Evolutionary conservation across 2,888 invertebrate species (phyloP).

Genomic region (Noctua comes): DNA sequence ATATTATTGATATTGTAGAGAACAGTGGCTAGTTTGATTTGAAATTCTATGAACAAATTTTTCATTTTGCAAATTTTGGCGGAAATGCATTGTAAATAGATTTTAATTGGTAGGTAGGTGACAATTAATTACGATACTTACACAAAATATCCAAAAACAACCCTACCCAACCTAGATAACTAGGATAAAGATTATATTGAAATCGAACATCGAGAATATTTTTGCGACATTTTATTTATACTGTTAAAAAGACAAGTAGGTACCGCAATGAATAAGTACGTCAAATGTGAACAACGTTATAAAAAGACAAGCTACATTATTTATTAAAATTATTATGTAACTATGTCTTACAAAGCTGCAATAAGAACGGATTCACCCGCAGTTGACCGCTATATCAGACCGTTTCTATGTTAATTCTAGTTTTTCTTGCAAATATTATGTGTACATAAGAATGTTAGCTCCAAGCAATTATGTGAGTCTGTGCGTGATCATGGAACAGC

Average conservation of each 20-base stretch:
- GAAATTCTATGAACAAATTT: background rate
- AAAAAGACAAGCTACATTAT: background rate
- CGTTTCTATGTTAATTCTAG: slow-evolving; percentile 23
- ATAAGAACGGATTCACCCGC: background rate
- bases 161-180: background rate
- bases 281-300: background rate
- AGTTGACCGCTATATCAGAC: slow-evolving; percentile 19
- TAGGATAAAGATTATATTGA: background rate
- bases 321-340: slow-evolving; percentile 1
- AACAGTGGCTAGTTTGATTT: background rate
- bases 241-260: background rate
- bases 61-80: background rate
- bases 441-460: background rate
- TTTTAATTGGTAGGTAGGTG: background rate
- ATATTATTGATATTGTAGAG: background rate
- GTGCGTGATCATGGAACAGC: too few relatives aligned
- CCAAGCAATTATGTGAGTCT: background rate
- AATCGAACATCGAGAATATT: background rate
- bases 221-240: background rate
- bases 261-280: background rate
- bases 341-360: background rate
- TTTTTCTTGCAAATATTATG: slow-evolving; percentile 18
- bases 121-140: background rate
- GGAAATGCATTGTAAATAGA: background rate
- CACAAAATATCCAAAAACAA: background rate